Evolutionary conservation across 2,113 vertebrate genomes (phyloP), one percentile per base, ranked within the genome.

Genomic region (Lophotis ruficrista): DNA sequence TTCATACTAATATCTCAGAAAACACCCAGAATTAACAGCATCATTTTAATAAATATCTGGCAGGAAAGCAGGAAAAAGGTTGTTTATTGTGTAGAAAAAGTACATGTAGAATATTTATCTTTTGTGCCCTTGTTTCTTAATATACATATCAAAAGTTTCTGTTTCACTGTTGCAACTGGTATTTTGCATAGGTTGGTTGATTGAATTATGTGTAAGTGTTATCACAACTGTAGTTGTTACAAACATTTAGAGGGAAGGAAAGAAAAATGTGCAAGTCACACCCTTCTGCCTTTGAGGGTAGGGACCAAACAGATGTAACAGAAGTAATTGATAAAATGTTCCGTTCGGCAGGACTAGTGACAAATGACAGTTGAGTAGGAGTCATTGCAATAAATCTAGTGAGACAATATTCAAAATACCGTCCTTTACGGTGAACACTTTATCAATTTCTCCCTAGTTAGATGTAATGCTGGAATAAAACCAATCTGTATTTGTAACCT

Each of bases 371-470:
- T 1, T 38, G 35, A 57, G 25, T 41, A 41, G 50, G 71, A 91
- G 16, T 65, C 80, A 23, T 31, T 83, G 83, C 80, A 48, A 33
- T 87, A 73, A 91, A 91, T 92, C 62, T 28, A 45, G 54, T 24
- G 72, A 72, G 87, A 38, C 38, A 9, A 6, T 28, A 47, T 54
- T 83, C 30, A 72, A 77, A 90, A 56, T 14, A 37, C 3, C 1
- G 10, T 70, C 43, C 38, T 62, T 58, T 61, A 48, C 14, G 8
- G 4, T 23, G 64, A 73, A 35, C 33, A 5, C 23, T 82, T 85
- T 8, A 92, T 90, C 68, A 61, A 41, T 88, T 96, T 43, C 62
- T 95, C 45, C 14, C 3, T 69, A 23, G 61, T 72, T 83, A 76
- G 50, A 72, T 61, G 41, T 19, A 76, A 47, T 7, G 14, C 69